Base-by-base conservation (phyloP, 1,140 invertebrate genomes). In the Sarcophaga bullata region DNA sequence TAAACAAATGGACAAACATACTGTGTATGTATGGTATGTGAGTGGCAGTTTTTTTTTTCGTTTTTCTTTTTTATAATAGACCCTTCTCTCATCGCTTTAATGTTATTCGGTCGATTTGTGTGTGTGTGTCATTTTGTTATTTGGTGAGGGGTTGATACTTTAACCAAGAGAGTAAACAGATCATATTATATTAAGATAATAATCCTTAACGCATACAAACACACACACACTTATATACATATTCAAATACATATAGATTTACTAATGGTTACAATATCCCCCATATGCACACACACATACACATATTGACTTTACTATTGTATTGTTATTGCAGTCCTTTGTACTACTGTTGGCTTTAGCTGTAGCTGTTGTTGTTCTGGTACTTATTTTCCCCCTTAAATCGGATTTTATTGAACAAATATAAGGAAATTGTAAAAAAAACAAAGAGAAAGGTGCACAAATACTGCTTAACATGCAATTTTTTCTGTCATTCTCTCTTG, bases 141-240 rank as follows among this genome's bases (percentile, higher is more conserved):
- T 13, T 58, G 13, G 6, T 58, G 11, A n/a, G n/a, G 54, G 54
- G 54, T 58, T 58, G 54, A 6, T 58, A 13, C 11, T 58, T 58
- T 58, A 15, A 58, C 13, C 54, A 11, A 54, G n/a, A 58, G 54
- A 58, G 54, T 58, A 58, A 58, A 58, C 54, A 58, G 54, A 58
- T 58, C 54, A 58, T 58, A 58, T 13, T 15, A 58, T 58, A 58
- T 58, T 58, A 58, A 58, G 54, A 58, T 58, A 58, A 58, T 58
- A 58, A 58, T 58, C 54, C 54, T n/a, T 58, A 58, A 58, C n/a
- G 54, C 54, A 58, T 13, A 58, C 54, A 58, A 6, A 6, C 0
- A 13, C 10, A 11, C 54, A 58, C 54, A 58, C 54, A 58, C 25
- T 4, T 37, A 4, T 37, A 37, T 37, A 37, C 25, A 37, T 37